phyloP scores from a whole-genome alignment of 2,888 invertebrate genomes.

The Fissipunctia ypsillon region DNA sequence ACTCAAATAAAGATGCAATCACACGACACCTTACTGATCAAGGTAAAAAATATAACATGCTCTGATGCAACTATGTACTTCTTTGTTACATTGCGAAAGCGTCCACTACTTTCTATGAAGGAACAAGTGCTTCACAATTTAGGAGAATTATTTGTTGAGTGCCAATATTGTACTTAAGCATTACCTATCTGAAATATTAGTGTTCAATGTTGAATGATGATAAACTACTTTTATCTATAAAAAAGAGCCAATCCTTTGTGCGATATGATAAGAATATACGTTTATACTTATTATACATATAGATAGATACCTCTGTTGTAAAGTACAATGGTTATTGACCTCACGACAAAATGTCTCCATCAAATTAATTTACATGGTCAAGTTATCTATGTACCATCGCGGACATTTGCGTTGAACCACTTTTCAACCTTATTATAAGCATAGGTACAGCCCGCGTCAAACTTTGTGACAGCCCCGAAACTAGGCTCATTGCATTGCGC shows the following conservation, averaged over 20 bases:
- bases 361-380: background rate
- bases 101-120: constrained; percentile 36
- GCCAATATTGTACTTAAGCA: constrained; percentile 15
- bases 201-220: constrained; percentile 2
- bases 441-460: no score
- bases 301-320: constrained; percentile 8
- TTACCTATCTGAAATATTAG: constrained; percentile 18
- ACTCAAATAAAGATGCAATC: background rate
- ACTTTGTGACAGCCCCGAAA: no score
- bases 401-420: no score
- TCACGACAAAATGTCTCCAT: background rate
- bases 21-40: background rate
- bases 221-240: constrained; percentile 20
- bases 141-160: constrained; percentile 15
- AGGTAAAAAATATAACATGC: constrained; percentile 17
- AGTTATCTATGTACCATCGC: background rate
- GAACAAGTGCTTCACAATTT: constrained; percentile 37
- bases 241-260: constrained; percentile 37
- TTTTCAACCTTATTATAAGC: no score
- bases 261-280: constrained; percentile 37
- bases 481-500: no score
- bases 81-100: constrained; percentile 26
- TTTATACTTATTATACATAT: constrained; percentile 9
- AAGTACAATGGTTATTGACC: background rate
- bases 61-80: constrained; percentile 17